phyloP scores from a whole-genome alignment of 2,113 vertebrate species.

The Trogon melanurus region DNA sequence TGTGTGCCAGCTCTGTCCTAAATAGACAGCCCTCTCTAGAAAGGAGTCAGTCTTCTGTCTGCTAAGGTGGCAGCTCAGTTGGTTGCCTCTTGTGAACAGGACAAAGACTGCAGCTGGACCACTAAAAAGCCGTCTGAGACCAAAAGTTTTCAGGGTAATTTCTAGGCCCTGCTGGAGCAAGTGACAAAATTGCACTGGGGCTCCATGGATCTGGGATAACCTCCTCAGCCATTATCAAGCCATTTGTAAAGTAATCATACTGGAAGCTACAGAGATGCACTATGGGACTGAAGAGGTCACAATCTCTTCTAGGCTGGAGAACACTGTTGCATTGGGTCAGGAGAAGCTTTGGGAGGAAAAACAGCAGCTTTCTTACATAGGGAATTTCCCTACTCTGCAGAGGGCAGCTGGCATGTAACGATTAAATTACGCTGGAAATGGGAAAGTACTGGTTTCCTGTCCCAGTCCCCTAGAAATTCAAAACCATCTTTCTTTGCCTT shows the following conservation, averaged over 20 bases:
- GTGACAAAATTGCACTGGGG: neutral
- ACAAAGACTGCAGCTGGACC: neutral
- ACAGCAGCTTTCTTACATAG: neutral
- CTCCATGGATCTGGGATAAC: neutral
- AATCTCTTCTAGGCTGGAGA: neutral
- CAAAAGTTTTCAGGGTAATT: neutral
- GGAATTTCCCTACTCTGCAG: neutral
- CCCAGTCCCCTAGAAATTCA: neutral
- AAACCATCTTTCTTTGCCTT: neutral
- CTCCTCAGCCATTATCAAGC: neutral
- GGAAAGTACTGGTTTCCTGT: slow-evolving; percentile 5
- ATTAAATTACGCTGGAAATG: neutral
- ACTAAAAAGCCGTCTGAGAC: neutral
- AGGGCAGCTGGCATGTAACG: neutral
- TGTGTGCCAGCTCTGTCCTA: neutral
- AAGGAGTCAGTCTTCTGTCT: neutral
- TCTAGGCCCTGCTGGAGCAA: neutral
- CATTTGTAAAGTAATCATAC: neutral
- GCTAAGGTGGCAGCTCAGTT: neutral
- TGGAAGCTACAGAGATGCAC: neutral
- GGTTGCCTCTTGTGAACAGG: neutral
- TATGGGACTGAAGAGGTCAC: neutral
- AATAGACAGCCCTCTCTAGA: neutral
- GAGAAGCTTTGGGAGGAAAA: neutral
- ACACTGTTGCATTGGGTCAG: neutral